Base-by-base conservation (phyloP, 2,888 invertebrate genomes). In the Andrena flavipes region DNA sequence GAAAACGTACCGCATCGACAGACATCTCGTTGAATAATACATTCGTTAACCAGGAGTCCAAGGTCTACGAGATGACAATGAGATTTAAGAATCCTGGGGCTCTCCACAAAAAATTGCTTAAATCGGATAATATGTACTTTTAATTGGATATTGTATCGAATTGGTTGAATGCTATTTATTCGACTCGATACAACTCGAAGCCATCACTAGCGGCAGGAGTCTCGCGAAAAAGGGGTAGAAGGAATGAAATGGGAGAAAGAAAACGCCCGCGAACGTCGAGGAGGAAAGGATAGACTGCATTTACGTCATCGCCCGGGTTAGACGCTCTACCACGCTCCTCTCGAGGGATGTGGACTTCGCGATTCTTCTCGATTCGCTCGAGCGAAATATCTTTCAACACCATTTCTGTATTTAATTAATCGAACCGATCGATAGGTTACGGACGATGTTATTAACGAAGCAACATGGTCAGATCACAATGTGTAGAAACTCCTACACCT, bases 241-340 rank as follows among this genome's bases (percentile, higher is more conserved):
- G 23, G 62, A 68, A 74, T 26, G 69, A 70, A 60, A 35, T 13
- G 64, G 30, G 60, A 75, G 67, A 51, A 48, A 42, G 29, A 70
- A 76, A 56, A 59, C 48, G 69, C 56, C 59, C 48, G 76, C 48
- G 72, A 69, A 69, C 63, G 56, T 63, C 35, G 73, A 26, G 42
- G 54, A 64, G 63, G 73, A 51, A 72, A 60, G 77, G 82, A 82
- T 16, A 60, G 68, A 26, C 35, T 62, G 20, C 30, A 82, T 87
- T 91, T 89, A 90, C 91, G 91, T 92, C 92, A 92, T 91, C 92
- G 89, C 88, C 86, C 71, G 89, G 90, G 89, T 92, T 90, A 81
- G 81, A 81, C 42, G 30, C 64, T 78, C n/a, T 23, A 35, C 13
- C 33, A 48, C 51, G 54, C 10, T 70, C 29, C 56, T 67, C 59